Percentiles rank a stretch among this genome's conserved stretches.
Evolutionary conservation across 2,113 vertebrate species (phyloP).

Genomic region (Petromus typicus): DNA sequence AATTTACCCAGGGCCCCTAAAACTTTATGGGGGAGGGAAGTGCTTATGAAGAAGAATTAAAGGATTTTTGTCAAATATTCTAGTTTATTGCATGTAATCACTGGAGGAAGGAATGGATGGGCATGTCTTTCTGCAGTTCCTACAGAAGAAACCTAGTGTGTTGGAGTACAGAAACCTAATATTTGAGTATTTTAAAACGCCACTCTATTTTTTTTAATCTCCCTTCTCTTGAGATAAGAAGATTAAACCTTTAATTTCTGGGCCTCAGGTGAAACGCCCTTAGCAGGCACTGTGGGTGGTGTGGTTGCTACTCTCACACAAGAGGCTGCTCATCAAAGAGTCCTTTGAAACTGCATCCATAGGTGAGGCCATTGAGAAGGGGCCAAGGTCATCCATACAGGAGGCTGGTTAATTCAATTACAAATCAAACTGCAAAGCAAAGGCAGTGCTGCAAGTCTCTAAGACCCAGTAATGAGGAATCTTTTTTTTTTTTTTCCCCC

Average conservation of each 20-base stretch:
- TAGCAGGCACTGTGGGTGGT: not conserved
- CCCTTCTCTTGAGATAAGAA: slow-evolving; percentile 20
- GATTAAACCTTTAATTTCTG: slow-evolving; percentile 48
- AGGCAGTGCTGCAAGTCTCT: not conserved
- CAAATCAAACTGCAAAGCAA: not conserved
- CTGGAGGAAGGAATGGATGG: not conserved
- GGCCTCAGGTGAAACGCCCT: slow-evolving; percentile 4
- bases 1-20: not conserved
- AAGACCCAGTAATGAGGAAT: not conserved
- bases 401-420: slow-evolving; percentile 46
- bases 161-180: not conserved
- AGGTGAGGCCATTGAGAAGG: not conserved
- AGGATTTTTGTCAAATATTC: not conserved
- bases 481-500: not conserved
- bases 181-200: slow-evolving; percentile 1
- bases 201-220: slow-evolving; percentile 19
- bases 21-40: not conserved
- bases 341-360: not conserved
- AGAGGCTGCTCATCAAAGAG: not conserved
- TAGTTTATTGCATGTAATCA: slow-evolving; percentile 14
- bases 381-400: not conserved
- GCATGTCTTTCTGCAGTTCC: not conserved
- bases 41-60: not conserved
- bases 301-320: not conserved
- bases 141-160: not conserved